Conservation (phyloP, 2,888 invertebrate genomes). For the Tetramorium bicarinatum region DNA sequence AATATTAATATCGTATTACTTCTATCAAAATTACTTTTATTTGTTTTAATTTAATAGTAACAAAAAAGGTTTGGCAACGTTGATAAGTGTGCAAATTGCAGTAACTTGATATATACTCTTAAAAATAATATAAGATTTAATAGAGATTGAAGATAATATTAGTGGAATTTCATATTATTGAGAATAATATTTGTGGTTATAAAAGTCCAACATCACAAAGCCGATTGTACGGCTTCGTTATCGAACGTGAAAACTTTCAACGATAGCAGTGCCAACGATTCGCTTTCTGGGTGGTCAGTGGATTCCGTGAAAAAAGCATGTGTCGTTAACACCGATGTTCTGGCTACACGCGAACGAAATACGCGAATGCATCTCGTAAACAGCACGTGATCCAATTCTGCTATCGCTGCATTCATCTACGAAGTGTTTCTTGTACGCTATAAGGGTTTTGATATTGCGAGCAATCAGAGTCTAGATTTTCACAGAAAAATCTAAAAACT, state of each 20-base stretch:
- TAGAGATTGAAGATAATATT: neutral
- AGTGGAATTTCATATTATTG: neutral
- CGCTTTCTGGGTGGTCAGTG: conserved; percentile 42
- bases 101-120: neutral
- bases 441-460: conserved; percentile 59
- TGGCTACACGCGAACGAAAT: conserved; percentile 68
- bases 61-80: neutral
- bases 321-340: conserved; percentile 45
- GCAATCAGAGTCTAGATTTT: neutral
- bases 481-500: neutral
- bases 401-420: conserved; percentile 64
- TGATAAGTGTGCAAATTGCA: neutral
- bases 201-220: neutral
- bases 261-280: conserved; percentile 34
- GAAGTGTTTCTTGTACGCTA: conserved; percentile 53
- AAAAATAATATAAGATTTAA: conserved; percentile 13
- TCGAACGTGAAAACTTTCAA: conserved; percentile 38
- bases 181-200: neutral
- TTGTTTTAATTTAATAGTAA: neutral
- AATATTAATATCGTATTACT: neutral
- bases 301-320: conserved; percentile 54
- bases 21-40: neutral
- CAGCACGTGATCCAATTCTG: conserved; percentile 61
- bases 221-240: conserved; percentile 39
- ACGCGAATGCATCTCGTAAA: conserved; percentile 57